Percentiles rank a stretch among this genome's conserved stretches.
Evolutionary conservation across 2,888 invertebrate genomes (phyloP).

Genomic region (Pandemis heparana): DNA sequence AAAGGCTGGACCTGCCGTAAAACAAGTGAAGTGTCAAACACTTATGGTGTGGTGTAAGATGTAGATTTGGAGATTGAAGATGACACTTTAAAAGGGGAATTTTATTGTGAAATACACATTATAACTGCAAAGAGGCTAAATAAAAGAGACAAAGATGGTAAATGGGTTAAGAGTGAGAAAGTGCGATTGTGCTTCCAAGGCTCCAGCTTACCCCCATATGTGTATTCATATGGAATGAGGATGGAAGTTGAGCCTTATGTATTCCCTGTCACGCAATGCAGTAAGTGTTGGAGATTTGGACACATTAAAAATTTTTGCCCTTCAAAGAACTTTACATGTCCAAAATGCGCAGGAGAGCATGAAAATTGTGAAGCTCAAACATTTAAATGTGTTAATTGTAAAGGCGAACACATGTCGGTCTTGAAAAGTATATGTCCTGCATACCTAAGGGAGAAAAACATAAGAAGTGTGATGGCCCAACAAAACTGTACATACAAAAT

Average conservation of each 20-base stretch:
- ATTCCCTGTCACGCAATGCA: constrained; percentile 31
- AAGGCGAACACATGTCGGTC: too few relatives aligned
- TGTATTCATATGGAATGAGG: constrained; percentile 18
- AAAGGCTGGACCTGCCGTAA: too few relatives aligned
- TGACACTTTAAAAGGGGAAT: neutral
- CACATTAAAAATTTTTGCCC: constrained; percentile 24
- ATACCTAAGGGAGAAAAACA: neutral
- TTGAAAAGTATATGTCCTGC: neutral
- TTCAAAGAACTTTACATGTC: constrained; percentile 13
- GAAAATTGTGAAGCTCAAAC: constrained; percentile 21
- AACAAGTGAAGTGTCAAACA: too few relatives aligned
- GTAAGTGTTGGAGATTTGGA: constrained; percentile 23
- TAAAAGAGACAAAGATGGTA: neutral
- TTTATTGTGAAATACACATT: neutral
- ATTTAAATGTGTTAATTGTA: constrained; percentile 31
- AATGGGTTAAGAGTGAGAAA: constrained; percentile 1
- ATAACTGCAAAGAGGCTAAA: constrained; percentile 10
- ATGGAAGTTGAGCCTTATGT: constrained; percentile 25
- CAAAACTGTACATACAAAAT: neutral
- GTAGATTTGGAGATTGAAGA: constrained; percentile 3
- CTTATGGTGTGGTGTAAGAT: neutral
- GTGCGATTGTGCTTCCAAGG: constrained; percentile 13
- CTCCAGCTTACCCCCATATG: constrained; percentile 14
- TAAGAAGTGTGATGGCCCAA: neutral
- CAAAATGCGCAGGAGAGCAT: constrained; percentile 28